A percentile compares a stretch with the other conserved stretches of the same genome.
These are phyloP conservation scores for Empidonax traillii DNA, from an alignment of 2,113 vertebrate species.

Conservation along the genomic window DNA sequence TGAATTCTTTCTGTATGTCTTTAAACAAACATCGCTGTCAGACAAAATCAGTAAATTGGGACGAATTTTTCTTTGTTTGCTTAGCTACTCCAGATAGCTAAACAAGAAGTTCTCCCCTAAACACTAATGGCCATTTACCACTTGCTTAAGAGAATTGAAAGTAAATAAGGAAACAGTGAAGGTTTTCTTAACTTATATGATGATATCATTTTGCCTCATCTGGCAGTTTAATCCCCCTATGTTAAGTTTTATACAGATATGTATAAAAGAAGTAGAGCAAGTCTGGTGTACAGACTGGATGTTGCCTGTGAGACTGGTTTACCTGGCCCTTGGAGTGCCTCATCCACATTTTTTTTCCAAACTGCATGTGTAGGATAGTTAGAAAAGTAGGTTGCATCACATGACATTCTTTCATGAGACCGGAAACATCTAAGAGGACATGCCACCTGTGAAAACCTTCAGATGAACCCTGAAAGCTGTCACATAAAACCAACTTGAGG, in stretches of 20 bases:
- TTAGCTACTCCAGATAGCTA: neutral
- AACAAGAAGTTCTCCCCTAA: neutral
- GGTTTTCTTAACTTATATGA: neutral
- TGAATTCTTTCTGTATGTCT: neutral
- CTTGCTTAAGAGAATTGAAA: neutral
- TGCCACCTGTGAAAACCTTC: neutral
- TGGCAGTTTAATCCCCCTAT: neutral
- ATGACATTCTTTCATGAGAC: neutral
- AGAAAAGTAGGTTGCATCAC: neutral
- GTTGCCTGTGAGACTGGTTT: neutral
- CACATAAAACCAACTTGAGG: neutral
- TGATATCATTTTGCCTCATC: neutral
- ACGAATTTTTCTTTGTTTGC: neutral
- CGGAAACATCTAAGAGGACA: neutral
- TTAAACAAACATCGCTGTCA: neutral
- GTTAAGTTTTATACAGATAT: neutral
- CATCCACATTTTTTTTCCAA: neutral
- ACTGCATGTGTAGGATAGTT: neutral
- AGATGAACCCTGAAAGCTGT: neutral
- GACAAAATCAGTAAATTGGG: neutral
- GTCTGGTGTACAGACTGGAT: neutral
- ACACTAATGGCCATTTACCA: neutral
- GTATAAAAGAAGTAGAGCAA: neutral
- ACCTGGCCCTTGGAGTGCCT: neutral
- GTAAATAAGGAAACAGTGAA: neutral